phyloP scores from a whole-genome alignment of 1,140 invertebrate genomes.

The Macrobrachium rosenbergii region DNA sequence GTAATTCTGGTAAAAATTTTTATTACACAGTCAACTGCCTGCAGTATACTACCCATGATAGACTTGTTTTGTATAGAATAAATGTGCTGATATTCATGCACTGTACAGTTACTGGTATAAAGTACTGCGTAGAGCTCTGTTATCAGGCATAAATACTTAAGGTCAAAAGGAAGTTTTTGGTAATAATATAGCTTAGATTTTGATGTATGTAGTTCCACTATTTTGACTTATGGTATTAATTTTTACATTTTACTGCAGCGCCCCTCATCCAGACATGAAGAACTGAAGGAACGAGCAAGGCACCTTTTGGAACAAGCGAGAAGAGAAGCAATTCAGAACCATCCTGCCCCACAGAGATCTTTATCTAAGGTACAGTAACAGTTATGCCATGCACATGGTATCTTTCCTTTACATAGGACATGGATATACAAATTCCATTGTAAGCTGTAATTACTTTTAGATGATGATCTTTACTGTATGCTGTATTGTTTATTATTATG shows the following conservation, averaged over 20 bases:
- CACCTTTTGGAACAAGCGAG: conserved; percentile 89
- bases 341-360: conserved; percentile 51
- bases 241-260: conserved; percentile 14
- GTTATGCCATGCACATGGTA: neutral
- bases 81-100: no score
- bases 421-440: no score
- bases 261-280: conserved; percentile 69
- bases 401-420: neutral
- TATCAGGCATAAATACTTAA: no score
- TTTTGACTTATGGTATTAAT: neutral
- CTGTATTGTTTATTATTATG: neutral
- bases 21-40: no score
- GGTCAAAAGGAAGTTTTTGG: no score
- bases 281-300: conserved; percentile 88
- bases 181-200: no score
- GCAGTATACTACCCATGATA: no score
- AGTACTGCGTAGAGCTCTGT: no score
- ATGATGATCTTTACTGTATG: neutral
- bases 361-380: conserved; percentile 51
- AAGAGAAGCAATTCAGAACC: conserved; percentile 73
- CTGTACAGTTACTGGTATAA: no score
- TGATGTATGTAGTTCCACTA: neutral
- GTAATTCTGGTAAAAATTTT: no score
- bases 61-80: no score
- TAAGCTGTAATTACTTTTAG: neutral